phyloP scores from a whole-genome alignment of 2,113 vertebrate genomes.

The Thomomys bottae region DNA sequence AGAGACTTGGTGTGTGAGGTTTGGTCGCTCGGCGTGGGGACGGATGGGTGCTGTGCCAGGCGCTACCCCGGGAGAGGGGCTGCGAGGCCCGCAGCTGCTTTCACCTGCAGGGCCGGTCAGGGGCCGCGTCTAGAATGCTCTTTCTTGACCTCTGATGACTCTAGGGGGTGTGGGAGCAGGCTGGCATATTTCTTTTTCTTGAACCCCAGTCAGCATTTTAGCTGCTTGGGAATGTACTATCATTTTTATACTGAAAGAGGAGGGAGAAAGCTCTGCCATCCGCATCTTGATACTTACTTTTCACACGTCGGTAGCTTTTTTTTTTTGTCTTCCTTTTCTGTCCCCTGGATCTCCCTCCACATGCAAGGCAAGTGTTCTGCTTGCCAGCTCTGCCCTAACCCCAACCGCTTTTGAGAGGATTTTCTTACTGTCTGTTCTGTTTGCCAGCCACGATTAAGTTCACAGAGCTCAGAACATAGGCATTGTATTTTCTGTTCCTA shows the following conservation, averaged over 20 bases:
- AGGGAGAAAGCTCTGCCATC: background rate
- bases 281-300: background rate
- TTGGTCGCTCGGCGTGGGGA: no score
- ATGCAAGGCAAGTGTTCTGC: no score
- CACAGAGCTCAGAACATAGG: background rate
- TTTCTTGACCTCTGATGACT: conserved; percentile 11
- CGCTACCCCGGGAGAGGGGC: no score
- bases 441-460: background rate
- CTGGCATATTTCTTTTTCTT: background rate
- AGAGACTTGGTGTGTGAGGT: no score
- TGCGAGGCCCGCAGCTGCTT: no score
- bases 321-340: background rate
- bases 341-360: background rate
- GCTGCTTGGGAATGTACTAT: background rate
- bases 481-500: background rate
- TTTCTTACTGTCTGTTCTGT: background rate
- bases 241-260: background rate
- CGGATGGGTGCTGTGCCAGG: no score
- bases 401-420: background rate
- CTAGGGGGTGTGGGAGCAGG: background rate
- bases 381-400: background rate
- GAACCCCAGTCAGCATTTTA: background rate
- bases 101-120: no score
- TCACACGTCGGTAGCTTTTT: background rate
- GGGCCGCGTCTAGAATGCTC: background rate